Conservation (phyloP, 2,113 vertebrate genomes). For the Cinclus mexicanus region DNA sequence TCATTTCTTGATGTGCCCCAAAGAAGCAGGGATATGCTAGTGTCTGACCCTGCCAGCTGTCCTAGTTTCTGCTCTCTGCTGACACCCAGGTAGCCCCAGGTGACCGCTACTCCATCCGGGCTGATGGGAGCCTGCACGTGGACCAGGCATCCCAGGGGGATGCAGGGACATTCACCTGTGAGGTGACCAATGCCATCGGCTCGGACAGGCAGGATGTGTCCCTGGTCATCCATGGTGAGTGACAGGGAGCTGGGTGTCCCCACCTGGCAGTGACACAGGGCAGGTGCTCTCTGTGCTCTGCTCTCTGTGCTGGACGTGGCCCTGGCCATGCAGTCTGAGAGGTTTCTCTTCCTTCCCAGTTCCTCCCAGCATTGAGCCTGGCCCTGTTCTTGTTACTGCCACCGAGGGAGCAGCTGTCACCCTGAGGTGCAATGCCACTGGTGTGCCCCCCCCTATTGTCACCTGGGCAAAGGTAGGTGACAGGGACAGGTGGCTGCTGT, state of each 20-base stretch:
- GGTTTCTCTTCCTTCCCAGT: constrained; percentile 73
- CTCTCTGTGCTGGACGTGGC: too few relatives aligned
- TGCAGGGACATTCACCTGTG: constrained; percentile 82
- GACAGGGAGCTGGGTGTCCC: background rate
- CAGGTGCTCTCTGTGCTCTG: rapidly evolving
- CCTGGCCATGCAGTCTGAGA: background rate
- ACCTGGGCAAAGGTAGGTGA: constrained; percentile 87
- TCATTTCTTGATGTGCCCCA: background rate
- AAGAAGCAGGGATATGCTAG: rapidly evolving
- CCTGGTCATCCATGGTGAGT: constrained; percentile 84
- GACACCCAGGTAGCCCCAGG: constrained; percentile 70
- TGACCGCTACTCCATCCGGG: constrained; percentile 67
- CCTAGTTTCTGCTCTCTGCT: background rate
- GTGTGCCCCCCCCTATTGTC: constrained; percentile 80
- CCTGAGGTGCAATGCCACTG: constrained; percentile 79
- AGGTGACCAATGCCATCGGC: constrained; percentile 82
- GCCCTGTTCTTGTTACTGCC: constrained; percentile 79
- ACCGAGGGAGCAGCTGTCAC: constrained; percentile 78
- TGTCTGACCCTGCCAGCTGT: rapidly evolving
- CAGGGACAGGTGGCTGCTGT: background rate
- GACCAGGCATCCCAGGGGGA: constrained; percentile 72
- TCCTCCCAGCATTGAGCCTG: constrained; percentile 84
- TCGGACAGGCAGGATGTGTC: constrained; percentile 74
- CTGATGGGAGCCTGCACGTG: constrained; percentile 87
- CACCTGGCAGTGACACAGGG: rapidly evolving